Percentiles rank a stretch among this genome's conserved stretches.
phyloP scores from a whole-genome alignment of 2,113 vertebrate species.

The Chionodraco myersi region DNA sequence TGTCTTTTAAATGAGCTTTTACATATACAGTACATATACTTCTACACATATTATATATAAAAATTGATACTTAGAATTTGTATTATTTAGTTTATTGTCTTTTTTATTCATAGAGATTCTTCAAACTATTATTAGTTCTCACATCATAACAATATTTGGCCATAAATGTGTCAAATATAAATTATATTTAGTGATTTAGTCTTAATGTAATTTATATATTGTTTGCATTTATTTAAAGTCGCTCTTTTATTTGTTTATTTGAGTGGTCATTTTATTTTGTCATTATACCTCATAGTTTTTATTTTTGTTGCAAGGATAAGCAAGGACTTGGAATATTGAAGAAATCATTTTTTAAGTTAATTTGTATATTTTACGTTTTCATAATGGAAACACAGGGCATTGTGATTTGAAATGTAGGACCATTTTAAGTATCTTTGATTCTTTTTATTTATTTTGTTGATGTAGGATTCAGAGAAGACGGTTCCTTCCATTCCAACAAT shows the following conservation, averaged over 20 bases:
- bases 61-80: neutral
- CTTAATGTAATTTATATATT: too few relatives aligned
- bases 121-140: neutral
- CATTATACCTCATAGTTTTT: neutral
- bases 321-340: neutral
- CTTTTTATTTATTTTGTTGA: neutral
- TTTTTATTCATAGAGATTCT: neutral
- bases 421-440: neutral
- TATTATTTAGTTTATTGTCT: neutral
- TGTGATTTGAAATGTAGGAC: neutral
- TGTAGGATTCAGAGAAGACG: slow-evolving; percentile 18
- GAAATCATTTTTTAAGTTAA: neutral
- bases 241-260: neutral
- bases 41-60: too few relatives aligned
- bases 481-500: slow-evolving; percentile 67
- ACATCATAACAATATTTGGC: neutral
- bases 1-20: neutral
- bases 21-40: neutral
- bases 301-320: neutral
- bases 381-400: neutral
- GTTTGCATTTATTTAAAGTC: neutral
- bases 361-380: neutral
- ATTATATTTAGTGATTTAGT: neutral
- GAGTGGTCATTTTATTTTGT: neutral
- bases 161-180: too few relatives aligned